Evolutionary conservation across 2,113 vertebrate species (phyloP), one percentile per base, ranked within the genome.

Genomic region (Gasterosteus nipponicus): DNA sequence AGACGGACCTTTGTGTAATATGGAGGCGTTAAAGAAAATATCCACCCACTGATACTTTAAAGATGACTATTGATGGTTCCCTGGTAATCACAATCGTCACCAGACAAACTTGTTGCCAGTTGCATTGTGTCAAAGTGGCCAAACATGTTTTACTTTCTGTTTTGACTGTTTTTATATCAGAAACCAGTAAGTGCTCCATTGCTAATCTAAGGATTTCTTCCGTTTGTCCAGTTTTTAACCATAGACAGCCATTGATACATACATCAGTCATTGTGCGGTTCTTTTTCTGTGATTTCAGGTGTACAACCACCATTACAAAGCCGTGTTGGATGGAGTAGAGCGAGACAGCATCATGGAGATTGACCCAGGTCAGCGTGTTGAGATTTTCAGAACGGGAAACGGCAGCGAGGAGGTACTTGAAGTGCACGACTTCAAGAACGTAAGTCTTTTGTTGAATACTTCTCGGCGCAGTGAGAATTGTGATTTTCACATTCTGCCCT

Each of bases 351-450:
- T 95, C 78, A 94, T 98, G 96, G 95, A 97, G 94, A 98, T 99
- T 0, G 95, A 99, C 91, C 95, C 97, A 0, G 72, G 85, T 56
- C 91, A 92, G 70, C 95, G 81, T 79, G 92, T 95, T 0, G 97
- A 99, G 92, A 96, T 96, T 79, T 97, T 98, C 90, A 92, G 91
- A 85, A 96, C 94, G 0, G 96, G 97, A 83, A 97, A 98, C 0
- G 95, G 96, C 75, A 97, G 93, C 0, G 92, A 97, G 31, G 97
- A 98, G 77, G 96, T 97, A 57, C 86, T 98, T 66, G 98, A 99
- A 93, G 95, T 99, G 62, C 96, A 98, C 1, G 97, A 99, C 91
- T 99, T 99, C 89, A 97, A 97, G 93, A 96, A 97, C 0, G 98
- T 98, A 89, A 95, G 97, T 88, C 47, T 56, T 57, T 41, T 51